phyloP scores from a whole-genome alignment of 2,888 invertebrate genomes.

The Embidobia sp. region DNA sequence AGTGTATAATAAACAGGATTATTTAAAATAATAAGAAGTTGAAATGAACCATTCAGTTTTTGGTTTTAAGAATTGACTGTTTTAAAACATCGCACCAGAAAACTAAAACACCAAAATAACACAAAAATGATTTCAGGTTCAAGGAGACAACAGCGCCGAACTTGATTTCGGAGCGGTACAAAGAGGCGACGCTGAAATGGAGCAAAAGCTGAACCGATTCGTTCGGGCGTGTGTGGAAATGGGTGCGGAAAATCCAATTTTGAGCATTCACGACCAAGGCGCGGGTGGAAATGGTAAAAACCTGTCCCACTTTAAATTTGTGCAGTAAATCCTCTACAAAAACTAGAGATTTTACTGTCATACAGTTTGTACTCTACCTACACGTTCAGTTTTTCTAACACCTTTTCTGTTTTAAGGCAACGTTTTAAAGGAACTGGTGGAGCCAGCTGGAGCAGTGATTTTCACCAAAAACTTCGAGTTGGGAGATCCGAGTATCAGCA shows the following conservation, averaged over 20 bases:
- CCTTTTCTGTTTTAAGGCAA: conserved; percentile 86
- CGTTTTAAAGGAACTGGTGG: conserved; percentile 97
- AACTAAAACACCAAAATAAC: too few relatives aligned
- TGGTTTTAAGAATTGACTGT: too few relatives aligned
- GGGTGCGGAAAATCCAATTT: conserved; percentile 91
- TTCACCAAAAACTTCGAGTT: conserved; percentile 92
- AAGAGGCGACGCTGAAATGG: conserved; percentile 99
- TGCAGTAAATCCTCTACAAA: too few relatives aligned
- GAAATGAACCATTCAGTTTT: too few relatives aligned
- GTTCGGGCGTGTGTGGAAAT: conserved; percentile 96
- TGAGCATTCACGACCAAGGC: conserved; percentile 98
- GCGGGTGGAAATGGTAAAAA: conserved; percentile 94
- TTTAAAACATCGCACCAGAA: too few relatives aligned
- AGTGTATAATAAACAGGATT: too few relatives aligned
- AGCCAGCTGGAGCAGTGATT: conserved; percentile 96
- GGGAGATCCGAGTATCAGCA: conserved; percentile 96
- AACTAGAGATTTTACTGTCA: too few relatives aligned
- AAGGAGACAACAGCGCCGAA: conserved; percentile 92
- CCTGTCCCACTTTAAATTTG: too few relatives aligned
- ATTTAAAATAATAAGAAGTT: too few relatives aligned
- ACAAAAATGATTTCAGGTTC: conserved; percentile 84
- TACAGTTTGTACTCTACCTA: too few relatives aligned
- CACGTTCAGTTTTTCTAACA: too few relatives aligned
- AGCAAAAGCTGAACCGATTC: conserved; percentile 96
- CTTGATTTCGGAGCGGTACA: conserved; percentile 99